A percentile compares a stretch with the other conserved stretches of the same genome.
These are phyloP conservation scores for Eurystomus gularis DNA, from an alignment of 2,113 vertebrate genomes.

Conservation along the genomic window DNA sequence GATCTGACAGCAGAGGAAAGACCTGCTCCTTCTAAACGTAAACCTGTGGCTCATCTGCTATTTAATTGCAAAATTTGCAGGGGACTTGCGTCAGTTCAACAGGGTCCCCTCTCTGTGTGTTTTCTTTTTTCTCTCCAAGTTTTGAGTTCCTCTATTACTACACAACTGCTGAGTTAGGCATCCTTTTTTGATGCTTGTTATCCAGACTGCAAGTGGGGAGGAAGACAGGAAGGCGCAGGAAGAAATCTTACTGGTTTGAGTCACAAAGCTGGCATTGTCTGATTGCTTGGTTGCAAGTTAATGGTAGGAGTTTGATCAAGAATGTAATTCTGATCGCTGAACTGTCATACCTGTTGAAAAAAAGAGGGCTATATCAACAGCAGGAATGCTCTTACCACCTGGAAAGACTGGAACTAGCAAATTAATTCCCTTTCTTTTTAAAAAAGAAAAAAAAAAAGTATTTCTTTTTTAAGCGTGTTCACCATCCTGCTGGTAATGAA, in stretches of 20 bases:
- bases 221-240: constrained; percentile 61
- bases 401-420: constrained; percentile 42
- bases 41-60: not conserved
- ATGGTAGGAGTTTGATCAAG: constrained; percentile 75
- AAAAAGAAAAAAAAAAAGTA: not conserved
- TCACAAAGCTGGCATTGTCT: constrained; percentile 73
- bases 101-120: not conserved
- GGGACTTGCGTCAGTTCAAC: not conserved
- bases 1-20: constrained; percentile 33
- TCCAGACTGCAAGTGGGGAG: constrained; percentile 55
- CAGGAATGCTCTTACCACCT: constrained; percentile 55
- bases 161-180: not conserved
- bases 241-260: constrained; percentile 75
- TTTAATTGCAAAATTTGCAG: not conserved
- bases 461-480: not conserved
- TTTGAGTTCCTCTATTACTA: constrained; percentile 19
- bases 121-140: not conserved
- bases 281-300: constrained; percentile 72
- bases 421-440: not conserved
- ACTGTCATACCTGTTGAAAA: constrained; percentile 73
- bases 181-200: constrained; percentile 31
- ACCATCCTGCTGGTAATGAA: constrained; percentile 25
- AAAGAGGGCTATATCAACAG: constrained; percentile 73
- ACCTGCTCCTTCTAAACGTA: constrained; percentile 41
- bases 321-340: constrained; percentile 74